Evolutionary conservation across 2,888 invertebrate genomes (phyloP).

Genomic region (Cetonia aurata): DNA sequence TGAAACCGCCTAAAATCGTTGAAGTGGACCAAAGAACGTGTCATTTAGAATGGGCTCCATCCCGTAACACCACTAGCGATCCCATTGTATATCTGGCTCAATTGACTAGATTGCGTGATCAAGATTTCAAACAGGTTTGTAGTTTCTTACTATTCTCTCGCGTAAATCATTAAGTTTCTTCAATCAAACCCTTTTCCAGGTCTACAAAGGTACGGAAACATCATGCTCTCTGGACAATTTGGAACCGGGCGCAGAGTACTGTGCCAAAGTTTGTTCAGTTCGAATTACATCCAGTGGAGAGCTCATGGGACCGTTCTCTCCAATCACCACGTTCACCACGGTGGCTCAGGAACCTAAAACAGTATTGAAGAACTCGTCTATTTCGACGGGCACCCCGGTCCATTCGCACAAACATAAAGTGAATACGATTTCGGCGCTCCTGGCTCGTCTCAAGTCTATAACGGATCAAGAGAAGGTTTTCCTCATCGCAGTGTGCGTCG

Average conservation of each 20-base stretch:
- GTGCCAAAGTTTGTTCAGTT: constrained; percentile 83
- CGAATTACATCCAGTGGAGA: constrained; percentile 73
- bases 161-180: background rate
- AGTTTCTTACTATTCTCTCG: constrained; percentile 52
- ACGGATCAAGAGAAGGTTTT: constrained; percentile 73
- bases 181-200: constrained; percentile 65
- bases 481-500: constrained; percentile 65
- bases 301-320: constrained; percentile 80
- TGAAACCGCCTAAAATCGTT: constrained; percentile 78
- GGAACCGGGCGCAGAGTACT: constrained; percentile 81
- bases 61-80: constrained; percentile 73
- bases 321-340: constrained; percentile 73
- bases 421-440: constrained; percentile 49
- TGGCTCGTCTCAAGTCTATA: constrained; percentile 60
- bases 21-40: constrained; percentile 71
- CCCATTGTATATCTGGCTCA: constrained; percentile 83
- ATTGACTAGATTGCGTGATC: constrained; percentile 72
- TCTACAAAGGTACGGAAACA: constrained; percentile 76
- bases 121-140: constrained; percentile 74
- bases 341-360: constrained; percentile 63
- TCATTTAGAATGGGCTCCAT: constrained; percentile 76
- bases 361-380: constrained; percentile 62
- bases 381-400: constrained; percentile 52
- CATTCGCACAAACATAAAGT: constrained; percentile 50
- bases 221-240: constrained; percentile 76